Conservation (phyloP, 2,888 invertebrate genomes). For the Eueremaeus valkanovi region DNA sequence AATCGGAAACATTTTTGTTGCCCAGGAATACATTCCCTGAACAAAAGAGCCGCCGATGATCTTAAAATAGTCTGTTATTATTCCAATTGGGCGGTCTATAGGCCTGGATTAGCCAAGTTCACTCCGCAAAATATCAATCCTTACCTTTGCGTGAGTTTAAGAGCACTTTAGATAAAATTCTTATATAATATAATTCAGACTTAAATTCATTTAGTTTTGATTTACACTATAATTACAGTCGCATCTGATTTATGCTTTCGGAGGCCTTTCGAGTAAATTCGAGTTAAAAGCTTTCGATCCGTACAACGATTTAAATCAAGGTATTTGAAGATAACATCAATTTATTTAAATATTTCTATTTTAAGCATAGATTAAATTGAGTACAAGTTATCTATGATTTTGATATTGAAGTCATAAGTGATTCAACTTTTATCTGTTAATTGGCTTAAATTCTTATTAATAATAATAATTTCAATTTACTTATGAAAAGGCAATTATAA, state of each 20-base stretch:
- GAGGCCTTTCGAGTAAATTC: constrained; percentile 60
- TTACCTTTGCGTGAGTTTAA: constrained; percentile 78
- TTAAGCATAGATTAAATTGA: background rate
- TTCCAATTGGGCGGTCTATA: constrained; percentile 49
- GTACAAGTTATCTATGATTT: constrained; percentile 3
- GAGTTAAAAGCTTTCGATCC: constrained; percentile 87
- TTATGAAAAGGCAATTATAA: constrained; percentile 73
- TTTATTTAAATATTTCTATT: constrained; percentile 62
- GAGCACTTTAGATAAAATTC: background rate
- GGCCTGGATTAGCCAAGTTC: constrained; percentile 80
- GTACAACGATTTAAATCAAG: constrained; percentile 92
- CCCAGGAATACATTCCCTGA: background rate
- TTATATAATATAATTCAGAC: background rate
- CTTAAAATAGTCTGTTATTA: constrained; percentile 49
- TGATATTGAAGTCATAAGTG: background rate
- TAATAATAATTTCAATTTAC: constrained; percentile 3
- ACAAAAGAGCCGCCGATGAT: constrained; percentile 24
- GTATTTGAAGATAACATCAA: constrained; percentile 58
- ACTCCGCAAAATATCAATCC: constrained; percentile 92
- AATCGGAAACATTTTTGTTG: too few relatives aligned
- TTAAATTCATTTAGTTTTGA: background rate
- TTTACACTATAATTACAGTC: constrained; percentile 54
- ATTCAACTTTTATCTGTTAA: background rate
- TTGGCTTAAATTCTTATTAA: background rate
- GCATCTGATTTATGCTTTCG: constrained; percentile 66